phyloP scores from a whole-genome alignment of 2,888 invertebrate species.

The Cetonia aurata region DNA sequence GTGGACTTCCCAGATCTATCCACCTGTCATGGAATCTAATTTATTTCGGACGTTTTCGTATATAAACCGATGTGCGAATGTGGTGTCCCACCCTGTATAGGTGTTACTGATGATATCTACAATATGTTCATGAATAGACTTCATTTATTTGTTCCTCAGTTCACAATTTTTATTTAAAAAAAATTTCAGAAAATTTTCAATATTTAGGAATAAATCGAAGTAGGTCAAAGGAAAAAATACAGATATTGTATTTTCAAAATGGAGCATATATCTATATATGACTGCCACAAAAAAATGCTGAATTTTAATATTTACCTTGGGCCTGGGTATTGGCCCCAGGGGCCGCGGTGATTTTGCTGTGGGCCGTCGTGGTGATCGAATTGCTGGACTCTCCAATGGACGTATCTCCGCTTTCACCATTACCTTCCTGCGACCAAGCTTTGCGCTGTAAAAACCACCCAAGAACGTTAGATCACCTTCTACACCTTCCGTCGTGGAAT shows the following conservation, averaged over 20 bases:
- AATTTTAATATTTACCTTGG: conserved; percentile 67
- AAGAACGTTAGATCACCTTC: not conserved
- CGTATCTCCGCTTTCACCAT: conserved; percentile 71
- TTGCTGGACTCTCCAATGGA: conserved; percentile 66
- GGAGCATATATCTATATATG: not conserved
- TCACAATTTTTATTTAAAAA: too few species aligned
- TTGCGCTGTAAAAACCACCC: conserved; percentile 68
- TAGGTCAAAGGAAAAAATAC: conserved; percentile 8
- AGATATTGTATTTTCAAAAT: conserved; percentile 38
- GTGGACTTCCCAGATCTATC: too few species aligned
- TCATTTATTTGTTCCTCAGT: too few species aligned
- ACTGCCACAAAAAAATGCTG: too few species aligned
- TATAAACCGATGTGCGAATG: too few species aligned
- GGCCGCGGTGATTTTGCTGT: conserved; percentile 86
- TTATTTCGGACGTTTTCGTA: too few species aligned
- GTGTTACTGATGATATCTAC: too few species aligned
- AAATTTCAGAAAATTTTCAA: too few species aligned
- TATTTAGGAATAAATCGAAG: not conserved
- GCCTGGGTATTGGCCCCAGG: conserved; percentile 79
- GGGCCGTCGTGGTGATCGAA: conserved; percentile 81
- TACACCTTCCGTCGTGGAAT: too few species aligned
- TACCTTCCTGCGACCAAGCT: conserved; percentile 74
- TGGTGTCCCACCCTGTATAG: too few species aligned
- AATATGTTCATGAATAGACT: too few species aligned
- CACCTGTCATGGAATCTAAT: too few species aligned